These are phyloP conservation scores for Colaptes auratus DNA, from an alignment of 2,113 vertebrate genomes.

Conservation along the genomic window DNA sequence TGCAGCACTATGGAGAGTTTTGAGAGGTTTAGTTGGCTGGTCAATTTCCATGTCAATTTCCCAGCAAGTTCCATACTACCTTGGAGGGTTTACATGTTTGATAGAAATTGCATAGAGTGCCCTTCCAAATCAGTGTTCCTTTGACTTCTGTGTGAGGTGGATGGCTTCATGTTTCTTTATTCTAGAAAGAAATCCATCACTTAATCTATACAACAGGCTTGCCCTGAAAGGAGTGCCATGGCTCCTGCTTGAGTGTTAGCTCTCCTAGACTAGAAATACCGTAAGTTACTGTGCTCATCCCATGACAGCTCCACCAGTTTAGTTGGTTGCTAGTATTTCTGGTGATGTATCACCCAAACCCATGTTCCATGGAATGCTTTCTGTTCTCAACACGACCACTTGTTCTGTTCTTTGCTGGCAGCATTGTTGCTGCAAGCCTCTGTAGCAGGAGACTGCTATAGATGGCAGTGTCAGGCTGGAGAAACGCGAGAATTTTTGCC, in stretches of 20 bases:
- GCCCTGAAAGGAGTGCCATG: background rate
- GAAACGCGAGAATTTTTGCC: background rate
- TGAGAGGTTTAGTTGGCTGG: background rate
- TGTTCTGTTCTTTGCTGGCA: fast-evolving
- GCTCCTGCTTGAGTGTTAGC: fast-evolving
- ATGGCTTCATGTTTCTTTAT: background rate
- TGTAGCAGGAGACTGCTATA: background rate
- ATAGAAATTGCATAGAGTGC: background rate
- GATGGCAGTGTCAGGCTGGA: slow-evolving; percentile 22
- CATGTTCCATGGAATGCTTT: background rate
- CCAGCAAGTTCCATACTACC: background rate
- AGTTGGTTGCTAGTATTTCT: background rate
- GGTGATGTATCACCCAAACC: background rate
- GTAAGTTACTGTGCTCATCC: background rate
- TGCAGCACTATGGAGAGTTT: background rate
- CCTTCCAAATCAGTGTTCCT: background rate
- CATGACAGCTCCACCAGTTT: background rate
- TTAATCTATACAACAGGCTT: background rate
- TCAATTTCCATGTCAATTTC: background rate
- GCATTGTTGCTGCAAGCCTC: background rate
- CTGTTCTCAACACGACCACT: fast-evolving
- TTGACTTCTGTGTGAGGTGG: background rate
- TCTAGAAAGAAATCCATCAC: background rate
- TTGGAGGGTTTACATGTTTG: background rate
- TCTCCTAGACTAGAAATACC: background rate